Evolutionary conservation across 37 sponge, comb jelly and placozoan genomes (phyloP).

Genomic region (Mnemiopsis leidyi): DNA sequence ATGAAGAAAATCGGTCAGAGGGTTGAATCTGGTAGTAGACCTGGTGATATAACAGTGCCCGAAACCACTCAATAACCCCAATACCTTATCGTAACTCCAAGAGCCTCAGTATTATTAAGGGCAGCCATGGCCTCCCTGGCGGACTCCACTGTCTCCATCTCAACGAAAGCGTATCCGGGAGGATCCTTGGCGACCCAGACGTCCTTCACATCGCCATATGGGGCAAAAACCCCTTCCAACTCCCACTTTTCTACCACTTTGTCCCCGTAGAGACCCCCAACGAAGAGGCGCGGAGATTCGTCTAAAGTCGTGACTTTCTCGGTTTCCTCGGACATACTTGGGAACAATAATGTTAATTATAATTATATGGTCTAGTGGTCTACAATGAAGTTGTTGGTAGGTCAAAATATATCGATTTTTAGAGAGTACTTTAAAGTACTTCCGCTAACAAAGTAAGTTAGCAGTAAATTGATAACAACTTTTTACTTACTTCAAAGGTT

Average conservation of each 20-base stretch:
- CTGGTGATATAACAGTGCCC: no score
- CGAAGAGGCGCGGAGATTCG: conserved; percentile 46
- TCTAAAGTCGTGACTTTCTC: not conserved
- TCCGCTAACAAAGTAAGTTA: no score
- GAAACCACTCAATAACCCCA: no score
- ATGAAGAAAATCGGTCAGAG: no score
- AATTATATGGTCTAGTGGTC: no score
- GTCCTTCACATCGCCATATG: conserved; percentile 13
- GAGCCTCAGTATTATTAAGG: conserved; percentile 32
- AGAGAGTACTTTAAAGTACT: no score
- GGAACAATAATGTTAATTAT: not conserved
- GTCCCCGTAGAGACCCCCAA: conserved; percentile 25
- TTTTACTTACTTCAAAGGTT: not conserved
- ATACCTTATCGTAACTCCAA: conserved; percentile 26
- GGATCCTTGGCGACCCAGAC: conserved; percentile 61
- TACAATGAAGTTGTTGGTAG: no score
- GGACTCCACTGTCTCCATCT: not conserved
- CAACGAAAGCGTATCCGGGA: conserved; percentile 56
- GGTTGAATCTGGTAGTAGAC: no score
- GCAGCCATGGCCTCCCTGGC: conserved; percentile 5
- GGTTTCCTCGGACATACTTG: not conserved
- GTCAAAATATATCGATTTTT: no score
- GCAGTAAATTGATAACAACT: no score
- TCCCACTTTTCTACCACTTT: conserved; percentile 1
- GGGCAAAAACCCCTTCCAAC: conserved; percentile 1